Evolutionary conservation across 1,140 invertebrate genomes (phyloP).

Genomic region (Dendrolimus punctatus): DNA sequence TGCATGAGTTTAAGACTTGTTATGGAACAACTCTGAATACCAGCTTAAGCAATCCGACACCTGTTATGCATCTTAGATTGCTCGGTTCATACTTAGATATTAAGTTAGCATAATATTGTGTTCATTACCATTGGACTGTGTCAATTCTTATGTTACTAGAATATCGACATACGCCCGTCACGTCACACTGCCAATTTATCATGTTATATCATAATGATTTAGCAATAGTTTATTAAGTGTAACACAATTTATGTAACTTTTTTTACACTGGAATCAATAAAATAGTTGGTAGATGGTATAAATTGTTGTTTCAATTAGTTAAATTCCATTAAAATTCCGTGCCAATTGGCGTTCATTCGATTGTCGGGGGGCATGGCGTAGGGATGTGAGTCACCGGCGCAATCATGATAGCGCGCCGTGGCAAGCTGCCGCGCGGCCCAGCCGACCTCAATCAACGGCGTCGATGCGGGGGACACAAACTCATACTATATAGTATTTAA

Average conservation of each 20-base stretch:
- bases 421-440: slow-evolving; percentile 13
- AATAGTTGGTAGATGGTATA: slow-evolving; percentile 49
- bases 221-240: slow-evolving; percentile 25
- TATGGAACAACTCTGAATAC: slow-evolving; percentile 11
- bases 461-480: slow-evolving; percentile 35
- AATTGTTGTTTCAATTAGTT: slow-evolving; percentile 62
- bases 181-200: slow-evolving; percentile 53
- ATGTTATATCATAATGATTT: slow-evolving; percentile 20
- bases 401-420: slow-evolving; percentile 2
- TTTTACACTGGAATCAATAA: slow-evolving; percentile 57
- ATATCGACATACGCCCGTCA: slow-evolving; percentile 70
- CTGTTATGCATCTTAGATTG: slow-evolving; percentile 36
- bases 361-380: slow-evolving; percentile 19
- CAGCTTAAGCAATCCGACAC: slow-evolving; percentile 34
- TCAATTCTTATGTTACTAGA: slow-evolving; percentile 73
- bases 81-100: slow-evolving; percentile 25
- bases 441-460: slow-evolving; percentile 11
- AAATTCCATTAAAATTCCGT: slow-evolving; percentile 60
- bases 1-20: no score
- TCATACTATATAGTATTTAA: slow-evolving; percentile 54
- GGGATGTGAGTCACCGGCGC: slow-evolving; percentile 36
- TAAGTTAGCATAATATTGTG: slow-evolving; percentile 45
- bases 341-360: slow-evolving; percentile 43
- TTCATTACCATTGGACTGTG: slow-evolving; percentile 65
- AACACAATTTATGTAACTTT: slow-evolving; percentile 60